These are phyloP conservation scores for Melanostoma mellinum DNA, from an alignment of 2,888 invertebrate genomes.

Conservation along the genomic window DNA sequence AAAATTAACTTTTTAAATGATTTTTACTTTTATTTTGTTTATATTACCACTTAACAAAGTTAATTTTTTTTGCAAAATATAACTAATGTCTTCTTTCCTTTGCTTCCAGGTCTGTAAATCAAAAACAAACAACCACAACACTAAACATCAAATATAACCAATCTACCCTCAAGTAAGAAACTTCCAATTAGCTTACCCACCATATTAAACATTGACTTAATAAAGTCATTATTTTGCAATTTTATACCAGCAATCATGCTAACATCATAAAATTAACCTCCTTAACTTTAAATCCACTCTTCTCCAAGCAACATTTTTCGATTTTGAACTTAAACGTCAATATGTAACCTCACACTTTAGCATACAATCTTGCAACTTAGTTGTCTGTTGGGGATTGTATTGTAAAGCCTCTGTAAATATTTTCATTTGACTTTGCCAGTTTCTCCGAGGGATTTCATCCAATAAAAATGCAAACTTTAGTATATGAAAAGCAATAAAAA, in stretches of 20 bases:
- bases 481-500: slow-evolving; percentile 53
- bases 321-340: slow-evolving; percentile 1
- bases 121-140: background rate
- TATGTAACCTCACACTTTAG: slow-evolving; percentile 10
- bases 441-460: slow-evolving; percentile 4
- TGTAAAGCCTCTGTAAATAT: slow-evolving; percentile 14
- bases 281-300: slow-evolving; percentile 5
- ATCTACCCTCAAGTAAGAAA: background rate
- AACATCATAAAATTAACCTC: slow-evolving; percentile 24
- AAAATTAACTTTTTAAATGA: no score
- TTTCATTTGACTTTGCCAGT: slow-evolving; percentile 19
- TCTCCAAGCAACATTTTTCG: background rate
- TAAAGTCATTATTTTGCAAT: slow-evolving; percentile 1
- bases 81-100: background rate
- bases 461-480: slow-evolving; percentile 62
- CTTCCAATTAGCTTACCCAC: slow-evolving; percentile 21
- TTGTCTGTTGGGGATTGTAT: background rate
- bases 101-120: slow-evolving; percentile 25
- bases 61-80: no score
- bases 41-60: no score
- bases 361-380: background rate
- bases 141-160: no score
- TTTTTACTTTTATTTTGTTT: no score
- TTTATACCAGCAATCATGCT: slow-evolving; percentile 31
- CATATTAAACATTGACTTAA: background rate